Percentiles rank a stretch among this genome's conserved stretches.
Evolutionary conservation across 2,888 invertebrate genomes (phyloP).

Genomic region (Frankliniella intonsa): DNA sequence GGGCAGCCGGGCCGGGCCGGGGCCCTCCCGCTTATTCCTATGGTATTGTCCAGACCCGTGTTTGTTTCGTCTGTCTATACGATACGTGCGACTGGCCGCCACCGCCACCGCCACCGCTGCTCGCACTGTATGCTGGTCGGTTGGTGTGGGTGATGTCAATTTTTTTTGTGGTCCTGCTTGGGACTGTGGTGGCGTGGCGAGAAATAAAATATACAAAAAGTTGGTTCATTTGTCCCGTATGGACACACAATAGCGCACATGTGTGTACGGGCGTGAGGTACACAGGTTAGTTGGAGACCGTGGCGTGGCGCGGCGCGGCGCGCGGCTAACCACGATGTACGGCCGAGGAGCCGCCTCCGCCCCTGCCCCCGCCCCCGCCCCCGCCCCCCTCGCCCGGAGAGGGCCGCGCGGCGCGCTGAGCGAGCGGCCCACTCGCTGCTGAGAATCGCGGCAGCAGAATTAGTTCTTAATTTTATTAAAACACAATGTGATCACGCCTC

Average conservation of each 20-base stretch:
- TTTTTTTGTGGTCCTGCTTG: no score
- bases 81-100: neutral
- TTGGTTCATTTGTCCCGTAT: neutral
- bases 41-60: conserved; percentile 11
- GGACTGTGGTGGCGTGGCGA: no score
- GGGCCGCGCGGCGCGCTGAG: neutral
- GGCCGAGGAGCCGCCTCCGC: neutral
- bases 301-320: neutral
- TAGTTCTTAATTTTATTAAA: no score
- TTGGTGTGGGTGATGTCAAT: no score
- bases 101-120: no score
- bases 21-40: neutral
- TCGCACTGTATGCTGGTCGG: no score
- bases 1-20: neutral
- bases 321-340: neutral
- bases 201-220: neutral
- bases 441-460: no score
- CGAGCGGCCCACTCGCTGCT: no score
- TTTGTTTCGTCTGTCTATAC: neutral
- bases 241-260: neutral
- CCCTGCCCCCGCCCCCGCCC: neutral
- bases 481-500: no score
- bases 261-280: neutral
- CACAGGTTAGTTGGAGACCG: neutral
- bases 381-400: conserved; percentile 3